Conservation (phyloP, 2,888 invertebrate genomes). For the Luperina testacea region DNA sequence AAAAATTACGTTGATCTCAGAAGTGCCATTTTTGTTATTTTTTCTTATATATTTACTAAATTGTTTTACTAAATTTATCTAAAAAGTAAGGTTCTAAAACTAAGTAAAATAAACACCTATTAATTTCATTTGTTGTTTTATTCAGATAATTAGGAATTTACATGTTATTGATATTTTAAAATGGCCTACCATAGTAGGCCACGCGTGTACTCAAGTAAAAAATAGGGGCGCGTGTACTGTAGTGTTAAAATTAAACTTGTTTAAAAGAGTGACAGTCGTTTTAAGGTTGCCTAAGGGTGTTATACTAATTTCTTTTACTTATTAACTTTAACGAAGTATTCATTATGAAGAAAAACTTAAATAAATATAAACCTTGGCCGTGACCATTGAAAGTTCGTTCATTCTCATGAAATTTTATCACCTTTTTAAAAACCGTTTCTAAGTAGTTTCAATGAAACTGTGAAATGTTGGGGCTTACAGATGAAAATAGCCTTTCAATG, state of each 20-base stretch:
- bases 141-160: no score
- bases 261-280: neutral
- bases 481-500: neutral
- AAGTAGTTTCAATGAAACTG: slow-evolving; percentile 16
- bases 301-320: neutral
- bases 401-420: slow-evolving; percentile 5
- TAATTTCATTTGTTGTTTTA: no score
- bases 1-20: no score
- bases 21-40: no score
- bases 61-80: no score
- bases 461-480: neutral
- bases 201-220: no score
- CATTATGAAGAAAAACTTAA: slow-evolving; percentile 2
- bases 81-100: no score
- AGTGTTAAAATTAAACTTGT: neutral
- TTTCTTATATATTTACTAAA: no score
- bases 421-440: neutral
- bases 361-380: slow-evolving; percentile 1
- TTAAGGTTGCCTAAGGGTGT: neutral
- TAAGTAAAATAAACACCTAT: no score
- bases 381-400: neutral
- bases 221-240: no score
- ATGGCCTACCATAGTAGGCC: no score
- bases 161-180: no score
- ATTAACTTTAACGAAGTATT: slow-evolving; percentile 15